Conservation (phyloP, 1,140 invertebrate species). For the Neodiprion virginianus region DNA sequence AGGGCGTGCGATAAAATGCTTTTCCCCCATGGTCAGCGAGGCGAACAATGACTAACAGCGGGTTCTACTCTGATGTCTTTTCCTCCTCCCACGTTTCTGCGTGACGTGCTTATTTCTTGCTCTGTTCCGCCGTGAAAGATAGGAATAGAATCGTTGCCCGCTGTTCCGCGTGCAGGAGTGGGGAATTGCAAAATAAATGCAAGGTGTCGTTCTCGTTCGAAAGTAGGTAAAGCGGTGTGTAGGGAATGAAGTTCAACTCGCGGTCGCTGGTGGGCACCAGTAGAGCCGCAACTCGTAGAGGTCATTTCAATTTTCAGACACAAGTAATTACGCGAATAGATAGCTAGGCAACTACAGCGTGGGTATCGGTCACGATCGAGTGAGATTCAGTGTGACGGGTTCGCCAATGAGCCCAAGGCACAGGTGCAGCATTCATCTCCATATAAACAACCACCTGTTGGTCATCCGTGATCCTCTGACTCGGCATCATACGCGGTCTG, state of each 20-base stretch:
- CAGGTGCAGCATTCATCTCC: not conserved
- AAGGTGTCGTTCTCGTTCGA: not conserved
- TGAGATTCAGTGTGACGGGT: slow-evolving; percentile 7
- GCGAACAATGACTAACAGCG: not conserved
- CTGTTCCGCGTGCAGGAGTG: not conserved
- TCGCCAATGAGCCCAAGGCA: not conserved
- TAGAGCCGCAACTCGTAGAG: no score
- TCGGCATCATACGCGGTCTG: no score
- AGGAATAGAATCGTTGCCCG: no score
- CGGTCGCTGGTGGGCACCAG: no score
- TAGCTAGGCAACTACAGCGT: not conserved
- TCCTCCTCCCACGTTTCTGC: not conserved
- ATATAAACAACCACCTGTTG: slow-evolving; percentile 4
- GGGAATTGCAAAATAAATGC: not conserved
- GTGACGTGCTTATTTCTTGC: not conserved
- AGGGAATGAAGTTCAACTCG: not conserved
- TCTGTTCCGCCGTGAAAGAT: no score
- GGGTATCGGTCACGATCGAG: not conserved
- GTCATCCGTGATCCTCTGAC: not conserved
- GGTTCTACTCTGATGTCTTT: not conserved
- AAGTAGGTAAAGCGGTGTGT: not conserved
- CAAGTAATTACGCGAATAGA: not conserved
- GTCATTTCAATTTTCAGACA: not conserved
- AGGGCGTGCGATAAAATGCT: not conserved
- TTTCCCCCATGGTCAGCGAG: not conserved